Conservation (phyloP, 2,113 vertebrate genomes). For the Sus scrofa region T2T-Sscrofa CM000830.6:108083001-108083500, state of each 20-base stretch:
- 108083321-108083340: not conserved
- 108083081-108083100: slow-evolving; percentile 80
- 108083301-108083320: slow-evolving; percentile 92
- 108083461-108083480: not conserved
- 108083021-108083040: slow-evolving; percentile 78
- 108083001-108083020: slow-evolving; percentile 81
- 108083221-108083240: slow-evolving; percentile 40
- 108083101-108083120: slow-evolving; percentile 80
- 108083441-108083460: not conserved
- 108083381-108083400: not conserved
- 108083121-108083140: slow-evolving; percentile 76
- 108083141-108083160: slow-evolving; percentile 75
- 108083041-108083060: slow-evolving; percentile 78
- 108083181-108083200: slow-evolving; percentile 59
- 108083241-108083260: slow-evolving; percentile 74
- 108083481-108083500: not conserved
- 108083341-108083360: rapidly evolving
- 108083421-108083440: not conserved
- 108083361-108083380: not conserved
- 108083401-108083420: rapidly evolving
- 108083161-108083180: slow-evolving; percentile 68
- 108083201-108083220: slow-evolving; percentile 80
- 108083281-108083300: slow-evolving; percentile 97
- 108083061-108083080: slow-evolving; percentile 80
- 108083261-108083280: slow-evolving; percentile 96